These are phyloP conservation scores for Phengaris arion DNA, from an alignment of 2,888 invertebrate species.

Conservation along the genomic window DNA sequence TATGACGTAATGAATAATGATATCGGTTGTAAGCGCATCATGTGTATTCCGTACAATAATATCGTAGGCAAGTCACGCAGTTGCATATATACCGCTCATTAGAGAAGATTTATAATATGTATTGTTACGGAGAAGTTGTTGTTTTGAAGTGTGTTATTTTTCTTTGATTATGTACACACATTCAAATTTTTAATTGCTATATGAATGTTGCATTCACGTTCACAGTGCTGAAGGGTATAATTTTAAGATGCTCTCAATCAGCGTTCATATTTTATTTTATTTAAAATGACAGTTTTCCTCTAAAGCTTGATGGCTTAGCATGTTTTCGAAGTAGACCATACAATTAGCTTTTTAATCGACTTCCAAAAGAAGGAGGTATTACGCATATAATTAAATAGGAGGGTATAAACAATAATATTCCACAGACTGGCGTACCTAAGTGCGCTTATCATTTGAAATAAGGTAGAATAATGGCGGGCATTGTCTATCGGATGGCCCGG, in stretches of 20 bases:
- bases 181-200: too few species aligned
- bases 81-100: neutral
- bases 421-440: neutral
- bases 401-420: neutral
- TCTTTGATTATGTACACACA: neutral
- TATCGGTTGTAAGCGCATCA: neutral
- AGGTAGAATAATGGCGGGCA: slow-evolving; percentile 20
- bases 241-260: too few species aligned
- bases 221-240: too few species aligned
- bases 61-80: neutral
- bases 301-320: too few species aligned
- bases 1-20: neutral
- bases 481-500: slow-evolving; percentile 24
- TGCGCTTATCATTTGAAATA: slow-evolving; percentile 2
- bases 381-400: neutral
- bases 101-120: neutral
- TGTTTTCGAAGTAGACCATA: too few species aligned
- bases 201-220: too few species aligned
- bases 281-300: too few species aligned
- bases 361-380: too few species aligned
- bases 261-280: too few species aligned
- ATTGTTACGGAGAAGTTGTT: neutral
- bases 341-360: too few species aligned
- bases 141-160: neutral
- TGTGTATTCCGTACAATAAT: neutral